These are phyloP conservation scores for Calameuta pallipes DNA, from an alignment of 2,888 invertebrate species.

Conservation along the genomic window DNA sequence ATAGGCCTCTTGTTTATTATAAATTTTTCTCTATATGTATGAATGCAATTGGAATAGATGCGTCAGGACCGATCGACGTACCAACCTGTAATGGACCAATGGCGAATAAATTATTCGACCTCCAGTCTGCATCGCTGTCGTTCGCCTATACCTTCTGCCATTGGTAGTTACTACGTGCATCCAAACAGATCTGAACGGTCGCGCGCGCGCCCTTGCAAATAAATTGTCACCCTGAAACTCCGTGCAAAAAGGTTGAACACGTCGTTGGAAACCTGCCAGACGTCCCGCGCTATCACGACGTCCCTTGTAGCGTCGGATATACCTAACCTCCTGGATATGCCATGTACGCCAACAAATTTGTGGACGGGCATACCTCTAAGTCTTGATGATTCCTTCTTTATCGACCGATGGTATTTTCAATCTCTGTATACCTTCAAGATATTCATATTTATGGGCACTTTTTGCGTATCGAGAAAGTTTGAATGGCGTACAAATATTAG, in stretches of 20 bases:
- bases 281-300: conserved; percentile 13
- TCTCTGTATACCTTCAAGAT: not conserved
- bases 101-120: not conserved
- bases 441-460: not conserved
- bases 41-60: not conserved
- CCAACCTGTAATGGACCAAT: not conserved
- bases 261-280: conserved; percentile 48
- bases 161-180: not conserved
- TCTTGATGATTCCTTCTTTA: conserved; percentile 4
- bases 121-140: not conserved
- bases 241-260: conserved; percentile 40
- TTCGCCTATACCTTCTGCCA: not conserved
- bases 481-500: not conserved
- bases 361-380: not conserved
- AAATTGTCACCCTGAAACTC: not conserved
- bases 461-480: not conserved
- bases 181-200: not conserved
- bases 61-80: not conserved
- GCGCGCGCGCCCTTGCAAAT: not conserved
- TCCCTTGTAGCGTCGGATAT: not conserved
- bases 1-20: not conserved
- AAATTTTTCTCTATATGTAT: not conserved
- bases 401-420: not conserved
- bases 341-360: conserved; percentile 13
- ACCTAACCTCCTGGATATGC: not conserved